A percentile compares a stretch with the other conserved stretches of the same genome.
Evolutionary conservation across 2,888 invertebrate genomes (phyloP).

Genomic region (Chirona hameri): DNA sequence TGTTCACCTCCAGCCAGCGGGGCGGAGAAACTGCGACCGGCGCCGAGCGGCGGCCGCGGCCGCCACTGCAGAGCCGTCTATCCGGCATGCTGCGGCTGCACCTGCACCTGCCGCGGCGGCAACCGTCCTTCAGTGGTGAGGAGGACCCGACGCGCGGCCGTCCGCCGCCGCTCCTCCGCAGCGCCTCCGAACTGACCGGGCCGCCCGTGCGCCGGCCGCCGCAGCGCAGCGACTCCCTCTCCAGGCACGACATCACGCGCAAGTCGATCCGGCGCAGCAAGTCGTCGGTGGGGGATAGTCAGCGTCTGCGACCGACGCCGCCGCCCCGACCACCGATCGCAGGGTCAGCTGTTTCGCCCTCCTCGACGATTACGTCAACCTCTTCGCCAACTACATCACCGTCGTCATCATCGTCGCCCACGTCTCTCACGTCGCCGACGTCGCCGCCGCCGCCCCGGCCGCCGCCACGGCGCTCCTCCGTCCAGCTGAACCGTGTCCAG

Average conservation of each 20-base stretch:
- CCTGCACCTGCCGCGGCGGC: not conserved
- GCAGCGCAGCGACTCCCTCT: slow-evolving; percentile 25
- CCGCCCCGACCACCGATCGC: not conserved
- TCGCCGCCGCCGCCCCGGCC: slow-evolving; percentile 5
- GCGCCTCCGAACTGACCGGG: slow-evolving; percentile 12
- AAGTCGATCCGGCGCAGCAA: slow-evolving; percentile 28
- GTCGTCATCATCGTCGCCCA: not conserved
- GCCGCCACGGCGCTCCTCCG: not conserved
- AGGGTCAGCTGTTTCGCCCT: not conserved
- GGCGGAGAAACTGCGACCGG: not conserved
- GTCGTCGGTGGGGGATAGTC: not conserved
- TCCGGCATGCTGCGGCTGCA: not conserved
- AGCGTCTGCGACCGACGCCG: not conserved
- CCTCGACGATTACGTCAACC: not conserved
- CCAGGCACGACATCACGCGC: not conserved
- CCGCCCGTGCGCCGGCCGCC: not conserved
- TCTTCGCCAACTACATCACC: no score
- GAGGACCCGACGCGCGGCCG: not conserved
- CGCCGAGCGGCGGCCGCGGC: not conserved
- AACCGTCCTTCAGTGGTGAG: not conserved
- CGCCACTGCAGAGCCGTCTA: not conserved
- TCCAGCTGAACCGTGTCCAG: not conserved
- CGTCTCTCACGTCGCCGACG: not conserved
- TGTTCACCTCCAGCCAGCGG: not conserved
- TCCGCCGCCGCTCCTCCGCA: not conserved